These are phyloP conservation scores for Choloepus hoffmanni DNA, from an alignment of 2,113 vertebrate species.

Conservation along the genomic window DNA sequence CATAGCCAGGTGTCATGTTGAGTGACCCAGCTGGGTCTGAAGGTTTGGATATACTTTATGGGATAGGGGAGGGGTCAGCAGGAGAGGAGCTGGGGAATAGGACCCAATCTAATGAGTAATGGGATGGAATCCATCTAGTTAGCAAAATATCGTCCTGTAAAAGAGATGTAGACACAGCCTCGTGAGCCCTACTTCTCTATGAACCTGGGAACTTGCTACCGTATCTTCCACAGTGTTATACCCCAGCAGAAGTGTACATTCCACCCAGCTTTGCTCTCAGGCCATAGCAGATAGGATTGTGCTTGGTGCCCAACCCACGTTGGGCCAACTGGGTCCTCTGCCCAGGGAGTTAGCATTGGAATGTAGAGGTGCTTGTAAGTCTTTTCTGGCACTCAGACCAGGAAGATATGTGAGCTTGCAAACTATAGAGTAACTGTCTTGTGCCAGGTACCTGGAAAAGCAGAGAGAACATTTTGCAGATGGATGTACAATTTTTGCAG, in stretches of 20 bases:
- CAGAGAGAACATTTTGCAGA: not conserved
- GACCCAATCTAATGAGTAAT: not conserved
- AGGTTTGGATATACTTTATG: not conserved
- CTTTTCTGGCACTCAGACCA: not conserved
- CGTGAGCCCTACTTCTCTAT: not conserved
- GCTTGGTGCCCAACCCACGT: accelerated
- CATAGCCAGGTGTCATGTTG: not conserved
- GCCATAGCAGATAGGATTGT: not conserved
- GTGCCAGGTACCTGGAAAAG: not conserved
- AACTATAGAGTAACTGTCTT: not conserved
- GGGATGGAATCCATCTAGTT: not conserved
- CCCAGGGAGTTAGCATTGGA: not conserved
- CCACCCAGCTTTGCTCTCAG: not conserved
- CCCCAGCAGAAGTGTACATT: not conserved
- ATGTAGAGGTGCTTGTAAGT: not conserved
- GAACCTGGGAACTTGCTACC: not conserved
- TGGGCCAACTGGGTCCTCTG: accelerated
- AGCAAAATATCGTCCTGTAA: not conserved
- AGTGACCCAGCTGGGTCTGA: not conserved
- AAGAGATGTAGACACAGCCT: not conserved
- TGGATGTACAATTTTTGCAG: not conserved
- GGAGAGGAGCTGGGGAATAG: not conserved
- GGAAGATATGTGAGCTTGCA: not conserved
- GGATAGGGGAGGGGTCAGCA: not conserved
- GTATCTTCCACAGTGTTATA: accelerated